phyloP scores from a whole-genome alignment of 35 echinoderm and acorn worm genomes.

The Heliocidaris erythrogramma region DNA sequence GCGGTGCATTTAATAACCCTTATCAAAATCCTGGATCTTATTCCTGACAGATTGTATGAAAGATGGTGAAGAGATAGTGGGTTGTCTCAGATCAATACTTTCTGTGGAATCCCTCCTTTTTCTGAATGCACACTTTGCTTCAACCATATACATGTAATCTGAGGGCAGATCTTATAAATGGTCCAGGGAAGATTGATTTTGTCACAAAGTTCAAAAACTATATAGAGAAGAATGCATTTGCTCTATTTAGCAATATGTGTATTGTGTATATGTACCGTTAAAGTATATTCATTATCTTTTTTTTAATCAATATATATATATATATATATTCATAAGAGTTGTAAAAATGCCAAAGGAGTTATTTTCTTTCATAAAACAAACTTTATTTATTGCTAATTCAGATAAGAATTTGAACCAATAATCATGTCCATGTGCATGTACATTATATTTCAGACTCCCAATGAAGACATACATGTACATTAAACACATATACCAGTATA shows the following conservation, averaged over 20 bases:
- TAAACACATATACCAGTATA: no score
- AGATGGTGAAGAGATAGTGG: not conserved
- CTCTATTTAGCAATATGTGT: not conserved
- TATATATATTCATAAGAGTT: no score
- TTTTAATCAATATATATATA: no score
- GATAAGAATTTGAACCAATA: no score
- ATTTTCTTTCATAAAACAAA: no score
- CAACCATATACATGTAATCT: not conserved
- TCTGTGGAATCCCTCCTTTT: not conserved
- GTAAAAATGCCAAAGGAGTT: no score
- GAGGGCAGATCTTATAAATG: not conserved
- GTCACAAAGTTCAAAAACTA: not conserved
- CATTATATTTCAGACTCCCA: no score
- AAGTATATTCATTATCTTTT: no score
- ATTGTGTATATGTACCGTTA: not conserved
- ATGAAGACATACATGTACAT: no score
- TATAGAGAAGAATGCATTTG: not conserved
- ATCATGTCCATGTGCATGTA: no score
- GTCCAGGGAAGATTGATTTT: not conserved
- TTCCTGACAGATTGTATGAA: not conserved
- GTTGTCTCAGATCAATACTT: not conserved
- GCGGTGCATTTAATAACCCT: not conserved
- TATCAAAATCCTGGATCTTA: not conserved
- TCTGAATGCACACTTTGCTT: not conserved
- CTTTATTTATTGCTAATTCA: no score